These are phyloP conservation scores for Capreolus pygargus DNA, from an alignment of 2,113 vertebrate species.

Conservation along the genomic window DNA sequence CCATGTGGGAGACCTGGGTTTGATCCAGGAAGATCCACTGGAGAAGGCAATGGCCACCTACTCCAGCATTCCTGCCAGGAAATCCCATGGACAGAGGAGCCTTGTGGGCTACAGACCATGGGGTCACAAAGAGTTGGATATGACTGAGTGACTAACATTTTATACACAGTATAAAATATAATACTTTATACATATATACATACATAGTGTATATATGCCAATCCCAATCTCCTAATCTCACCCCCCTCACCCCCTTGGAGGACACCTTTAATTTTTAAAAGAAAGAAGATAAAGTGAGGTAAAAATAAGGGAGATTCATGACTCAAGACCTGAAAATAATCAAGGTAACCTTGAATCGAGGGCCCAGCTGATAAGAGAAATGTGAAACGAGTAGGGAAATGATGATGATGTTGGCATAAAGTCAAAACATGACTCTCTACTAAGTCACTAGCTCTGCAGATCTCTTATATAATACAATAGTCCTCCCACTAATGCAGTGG, in stretches of 20 bases:
- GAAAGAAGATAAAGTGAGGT: background rate
- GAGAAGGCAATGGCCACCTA: background rate
- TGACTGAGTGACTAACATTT: background rate
- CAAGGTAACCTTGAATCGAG: constrained; percentile 1
- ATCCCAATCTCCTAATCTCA: background rate
- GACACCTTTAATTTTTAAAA: background rate
- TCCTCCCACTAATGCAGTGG: background rate
- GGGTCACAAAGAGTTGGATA: background rate
- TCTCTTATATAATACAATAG: background rate
- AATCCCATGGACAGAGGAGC: background rate
- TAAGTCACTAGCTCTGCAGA: background rate
- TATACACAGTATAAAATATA: background rate
- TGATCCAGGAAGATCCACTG: background rate
- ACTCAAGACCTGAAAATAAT: background rate
- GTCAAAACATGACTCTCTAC: background rate
- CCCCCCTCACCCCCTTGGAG: background rate
- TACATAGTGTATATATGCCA: background rate
- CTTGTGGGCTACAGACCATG: background rate
- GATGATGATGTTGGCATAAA: background rate
- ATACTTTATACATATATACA: background rate
- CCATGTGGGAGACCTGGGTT: background rate
- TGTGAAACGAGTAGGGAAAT: background rate
- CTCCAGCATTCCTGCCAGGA: background rate
- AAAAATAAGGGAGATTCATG: background rate
- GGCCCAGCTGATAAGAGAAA: background rate